Evolutionary conservation across 1,140 invertebrate species (phyloP).

Genomic region (Drosophila micromelanica): DNA sequence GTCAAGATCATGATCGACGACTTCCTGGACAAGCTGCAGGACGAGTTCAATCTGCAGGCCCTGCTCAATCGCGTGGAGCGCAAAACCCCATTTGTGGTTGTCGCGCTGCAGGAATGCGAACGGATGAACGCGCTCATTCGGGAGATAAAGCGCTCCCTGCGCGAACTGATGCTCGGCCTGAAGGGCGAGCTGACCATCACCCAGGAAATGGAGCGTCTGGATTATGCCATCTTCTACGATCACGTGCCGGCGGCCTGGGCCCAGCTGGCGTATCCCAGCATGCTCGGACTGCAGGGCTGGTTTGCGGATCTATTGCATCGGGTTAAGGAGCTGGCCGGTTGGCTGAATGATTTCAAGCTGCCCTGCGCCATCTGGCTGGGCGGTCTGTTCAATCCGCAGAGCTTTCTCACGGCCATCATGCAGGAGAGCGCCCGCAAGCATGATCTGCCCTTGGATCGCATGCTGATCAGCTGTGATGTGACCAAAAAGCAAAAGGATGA

Average conservation of each 20-base stretch:
- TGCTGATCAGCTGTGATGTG: constrained; percentile 98
- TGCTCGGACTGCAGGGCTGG: constrained; percentile 93
- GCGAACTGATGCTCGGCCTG: constrained; percentile 94
- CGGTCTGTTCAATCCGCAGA: constrained; percentile 98
- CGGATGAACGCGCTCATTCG: constrained; percentile 95
- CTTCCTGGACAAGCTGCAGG: constrained; percentile 94
- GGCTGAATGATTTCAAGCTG: constrained; percentile 92
- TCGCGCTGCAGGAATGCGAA: constrained; percentile 98
- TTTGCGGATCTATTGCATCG: constrained; percentile 93
- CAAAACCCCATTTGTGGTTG: constrained; percentile 95
- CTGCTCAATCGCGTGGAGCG: constrained; percentile 95
- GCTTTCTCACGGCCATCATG: constrained; percentile 98
- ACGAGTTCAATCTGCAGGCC: constrained; percentile 95
- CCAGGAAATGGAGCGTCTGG: constrained; percentile 95
- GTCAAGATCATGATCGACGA: constrained; percentile 94
- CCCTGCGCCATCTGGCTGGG: constrained; percentile 96
- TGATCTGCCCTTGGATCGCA: constrained; percentile 97
- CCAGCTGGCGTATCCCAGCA: constrained; percentile 94
- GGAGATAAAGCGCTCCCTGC: constrained; percentile 92
- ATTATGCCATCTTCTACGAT: constrained; percentile 94
- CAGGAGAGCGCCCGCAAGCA: constrained; percentile 98
- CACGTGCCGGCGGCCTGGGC: constrained; percentile 93
- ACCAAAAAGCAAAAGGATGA: constrained; percentile 96
- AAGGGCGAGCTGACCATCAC: constrained; percentile 98
- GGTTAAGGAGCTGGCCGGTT: constrained; percentile 92